Conservation (phyloP, 1,140 invertebrate species). For the Temnothorax curvispinosus region DNA sequence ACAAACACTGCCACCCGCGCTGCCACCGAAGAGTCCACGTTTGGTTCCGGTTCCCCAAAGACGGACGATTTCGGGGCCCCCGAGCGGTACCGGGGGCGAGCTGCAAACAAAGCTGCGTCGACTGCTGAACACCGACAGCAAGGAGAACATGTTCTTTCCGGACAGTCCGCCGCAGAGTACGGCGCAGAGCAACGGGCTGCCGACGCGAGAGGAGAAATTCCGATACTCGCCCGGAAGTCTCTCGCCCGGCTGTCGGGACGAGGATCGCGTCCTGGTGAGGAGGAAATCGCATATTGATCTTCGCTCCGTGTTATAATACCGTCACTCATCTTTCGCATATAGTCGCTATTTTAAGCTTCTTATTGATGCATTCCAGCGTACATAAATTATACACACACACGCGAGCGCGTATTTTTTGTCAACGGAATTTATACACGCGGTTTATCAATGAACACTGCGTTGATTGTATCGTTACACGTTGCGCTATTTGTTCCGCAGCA, state of each 20-base stretch:
- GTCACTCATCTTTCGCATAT: background rate
- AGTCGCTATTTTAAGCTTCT: constrained; percentile 13
- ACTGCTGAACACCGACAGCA: constrained; percentile 91
- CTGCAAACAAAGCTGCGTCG: constrained; percentile 92
- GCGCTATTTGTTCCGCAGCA: constrained; percentile 70
- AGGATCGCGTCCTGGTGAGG: constrained; percentile 73
- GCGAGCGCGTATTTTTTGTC: background rate
- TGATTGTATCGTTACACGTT: constrained; percentile 5
- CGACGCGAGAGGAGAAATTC: constrained; percentile 79
- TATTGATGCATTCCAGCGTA: background rate
- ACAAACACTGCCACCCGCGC: constrained; percentile 86
- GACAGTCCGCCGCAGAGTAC: constrained; percentile 71
- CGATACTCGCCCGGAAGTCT: constrained; percentile 81
- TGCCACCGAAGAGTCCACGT: constrained; percentile 86
- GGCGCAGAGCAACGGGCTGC: constrained; percentile 69
- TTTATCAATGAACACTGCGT: background rate
- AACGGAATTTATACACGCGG: background rate
- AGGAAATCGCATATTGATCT: constrained; percentile 11
- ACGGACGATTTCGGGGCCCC: constrained; percentile 82
- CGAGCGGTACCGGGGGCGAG: constrained; percentile 85
- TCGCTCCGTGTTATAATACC: background rate
- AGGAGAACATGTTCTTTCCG: constrained; percentile 87
- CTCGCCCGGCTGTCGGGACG: constrained; percentile 81
- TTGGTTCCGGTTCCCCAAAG: constrained; percentile 83
- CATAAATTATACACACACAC: background rate